These are phyloP conservation scores for Carcharodon carcharias DNA, from an alignment of 2,797 vertebrate species.

Conservation along the genomic window DNA sequence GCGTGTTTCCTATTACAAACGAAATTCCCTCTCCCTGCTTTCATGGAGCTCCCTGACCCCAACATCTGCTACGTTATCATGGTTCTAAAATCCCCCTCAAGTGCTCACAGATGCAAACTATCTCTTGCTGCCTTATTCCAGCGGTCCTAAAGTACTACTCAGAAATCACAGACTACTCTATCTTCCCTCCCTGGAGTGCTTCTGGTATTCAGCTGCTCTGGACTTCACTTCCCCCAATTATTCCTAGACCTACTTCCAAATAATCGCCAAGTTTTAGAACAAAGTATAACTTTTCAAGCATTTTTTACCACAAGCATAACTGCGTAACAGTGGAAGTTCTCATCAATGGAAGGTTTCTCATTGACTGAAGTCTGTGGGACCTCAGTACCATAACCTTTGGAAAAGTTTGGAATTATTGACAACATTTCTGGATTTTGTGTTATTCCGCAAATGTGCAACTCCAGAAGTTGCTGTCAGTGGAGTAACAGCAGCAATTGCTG, in stretches of 20 bases:
- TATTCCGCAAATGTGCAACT: background rate
- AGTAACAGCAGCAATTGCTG: background rate
- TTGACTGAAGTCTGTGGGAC: too few relatives aligned
- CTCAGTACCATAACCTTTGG: too few relatives aligned
- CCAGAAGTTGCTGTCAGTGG: background rate
- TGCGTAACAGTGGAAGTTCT: too few relatives aligned
- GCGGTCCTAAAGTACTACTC: too few relatives aligned
- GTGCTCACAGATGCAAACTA: background rate
- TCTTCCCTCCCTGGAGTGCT: too few relatives aligned
- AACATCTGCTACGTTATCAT: background rate
- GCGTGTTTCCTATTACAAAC: background rate
- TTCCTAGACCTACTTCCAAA: too few relatives aligned
- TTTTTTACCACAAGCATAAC: too few relatives aligned
- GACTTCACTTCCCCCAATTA: too few relatives aligned
- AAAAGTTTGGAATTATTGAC: background rate
- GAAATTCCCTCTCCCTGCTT: background rate
- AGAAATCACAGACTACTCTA: too few relatives aligned
- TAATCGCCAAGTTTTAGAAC: too few relatives aligned
- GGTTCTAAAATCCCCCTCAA: background rate
- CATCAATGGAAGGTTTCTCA: too few relatives aligned
- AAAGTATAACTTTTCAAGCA: background rate
- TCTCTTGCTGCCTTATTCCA: background rate
- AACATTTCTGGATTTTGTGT: background rate
- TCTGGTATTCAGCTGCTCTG: too few relatives aligned
- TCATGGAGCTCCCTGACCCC: background rate